Percentiles rank a stretch among this genome's conserved stretches.
Conservation (phyloP, 2,113 vertebrate genomes). For the Pardalotus punctatus region DNA sequence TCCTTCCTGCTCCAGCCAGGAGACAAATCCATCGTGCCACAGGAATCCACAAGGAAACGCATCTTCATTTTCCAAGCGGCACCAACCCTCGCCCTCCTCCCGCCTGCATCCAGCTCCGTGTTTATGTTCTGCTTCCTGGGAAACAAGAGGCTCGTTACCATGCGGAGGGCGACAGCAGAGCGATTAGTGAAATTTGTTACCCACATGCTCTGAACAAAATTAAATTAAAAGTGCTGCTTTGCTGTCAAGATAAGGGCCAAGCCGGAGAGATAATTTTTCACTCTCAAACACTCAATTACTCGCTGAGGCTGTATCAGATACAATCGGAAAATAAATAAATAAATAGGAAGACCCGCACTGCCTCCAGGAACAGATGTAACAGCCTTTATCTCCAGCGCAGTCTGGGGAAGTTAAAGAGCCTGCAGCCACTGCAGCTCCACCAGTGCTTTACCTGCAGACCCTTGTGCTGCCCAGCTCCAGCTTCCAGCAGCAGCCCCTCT, state of each 20-base stretch:
- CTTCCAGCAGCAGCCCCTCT: background rate
- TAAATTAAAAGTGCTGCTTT: slow-evolving; percentile 83
- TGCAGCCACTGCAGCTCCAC: background rate
- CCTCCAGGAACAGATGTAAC: slow-evolving; percentile 72
- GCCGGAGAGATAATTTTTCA: slow-evolving; percentile 80
- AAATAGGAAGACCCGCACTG: slow-evolving; percentile 7
- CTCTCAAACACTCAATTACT: slow-evolving; percentile 83
- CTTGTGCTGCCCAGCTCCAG: background rate
- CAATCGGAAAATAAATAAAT: slow-evolving; percentile 59
- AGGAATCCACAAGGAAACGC: fast-evolving
- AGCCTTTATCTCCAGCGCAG: slow-evolving; percentile 58
- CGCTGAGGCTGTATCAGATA: slow-evolving; percentile 75
- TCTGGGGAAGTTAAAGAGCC: slow-evolving; percentile 40
- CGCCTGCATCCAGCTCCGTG: background rate
- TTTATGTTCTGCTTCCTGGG: slow-evolving; percentile 62
- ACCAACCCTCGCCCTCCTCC: background rate
- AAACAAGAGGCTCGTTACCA: slow-evolving; percentile 74
- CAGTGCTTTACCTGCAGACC: background rate
- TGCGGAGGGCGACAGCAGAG: slow-evolving; percentile 69
- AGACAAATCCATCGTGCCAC: background rate
- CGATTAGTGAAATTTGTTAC: slow-evolving; percentile 84
- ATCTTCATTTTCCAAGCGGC: background rate
- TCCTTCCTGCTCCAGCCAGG: background rate
- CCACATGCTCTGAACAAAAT: slow-evolving; percentile 76
- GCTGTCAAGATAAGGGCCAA: slow-evolving; percentile 82